A percentile compares a stretch with the other conserved stretches of the same genome.
These are phyloP conservation scores for Neodiprion pinetum DNA, from an alignment of 1,140 invertebrate genomes.

Conservation along the genomic window DNA sequence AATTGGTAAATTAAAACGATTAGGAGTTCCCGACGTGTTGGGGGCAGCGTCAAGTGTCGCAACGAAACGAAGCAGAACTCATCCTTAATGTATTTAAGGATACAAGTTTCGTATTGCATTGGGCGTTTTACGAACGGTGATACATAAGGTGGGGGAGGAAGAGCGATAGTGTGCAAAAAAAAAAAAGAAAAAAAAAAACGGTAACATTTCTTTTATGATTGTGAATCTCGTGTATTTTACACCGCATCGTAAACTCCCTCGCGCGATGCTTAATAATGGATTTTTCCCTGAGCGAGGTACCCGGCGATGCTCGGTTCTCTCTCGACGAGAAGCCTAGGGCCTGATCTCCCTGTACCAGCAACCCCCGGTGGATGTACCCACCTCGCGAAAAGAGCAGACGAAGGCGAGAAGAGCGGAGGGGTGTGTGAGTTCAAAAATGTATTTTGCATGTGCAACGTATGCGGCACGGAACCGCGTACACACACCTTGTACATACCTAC, in stretches of 20 bases:
- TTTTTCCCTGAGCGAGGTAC: conserved; percentile 26
- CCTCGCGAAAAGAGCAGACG: conserved; percentile 7
- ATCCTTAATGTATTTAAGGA: too few relatives aligned
- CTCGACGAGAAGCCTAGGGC: not conserved
- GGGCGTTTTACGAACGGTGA: too few relatives aligned
- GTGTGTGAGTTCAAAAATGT: conserved; percentile 32
- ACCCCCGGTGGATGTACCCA: not conserved
- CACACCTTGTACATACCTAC: too few relatives aligned
- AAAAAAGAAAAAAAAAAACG: conserved; percentile 12
- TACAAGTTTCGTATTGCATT: too few relatives aligned
- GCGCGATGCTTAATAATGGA: conserved; percentile 42
- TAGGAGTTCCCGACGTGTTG: too few relatives aligned
- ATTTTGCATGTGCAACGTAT: conserved; percentile 29
- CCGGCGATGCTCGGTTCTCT: not conserved
- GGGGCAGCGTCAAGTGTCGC: too few relatives aligned
- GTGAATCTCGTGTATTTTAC: conserved; percentile 42
- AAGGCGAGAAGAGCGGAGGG: conserved; percentile 11
- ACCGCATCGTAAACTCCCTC: conserved; percentile 40
- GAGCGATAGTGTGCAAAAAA: not conserved
- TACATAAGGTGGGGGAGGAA: too few relatives aligned
- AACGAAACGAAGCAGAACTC: too few relatives aligned
- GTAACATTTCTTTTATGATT: conserved; percentile 41
- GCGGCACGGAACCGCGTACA: not conserved
- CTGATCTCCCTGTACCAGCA: not conserved
- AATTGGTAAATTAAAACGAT: too few relatives aligned